Evolutionary conservation across 2,888 invertebrate genomes (phyloP).

Genomic region (Drosophila lacicola): DNA sequence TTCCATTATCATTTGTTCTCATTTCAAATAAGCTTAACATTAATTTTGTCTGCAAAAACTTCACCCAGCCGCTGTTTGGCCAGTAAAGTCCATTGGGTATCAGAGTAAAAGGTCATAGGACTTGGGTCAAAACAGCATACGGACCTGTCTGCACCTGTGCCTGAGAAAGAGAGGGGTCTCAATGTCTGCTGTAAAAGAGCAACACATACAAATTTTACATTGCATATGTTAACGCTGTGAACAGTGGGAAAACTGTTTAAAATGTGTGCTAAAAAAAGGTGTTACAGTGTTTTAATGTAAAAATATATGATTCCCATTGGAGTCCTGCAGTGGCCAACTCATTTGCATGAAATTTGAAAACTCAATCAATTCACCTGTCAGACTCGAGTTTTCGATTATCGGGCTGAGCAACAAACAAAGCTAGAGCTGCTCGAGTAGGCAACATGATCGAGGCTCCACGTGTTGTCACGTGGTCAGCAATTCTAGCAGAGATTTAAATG

Average conservation of each 20-base stretch:
- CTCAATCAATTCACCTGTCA: no score
- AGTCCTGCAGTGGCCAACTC: no score
- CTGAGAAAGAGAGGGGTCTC: not conserved
- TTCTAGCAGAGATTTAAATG: no score
- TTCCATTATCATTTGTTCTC: not conserved
- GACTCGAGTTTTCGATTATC: no score
- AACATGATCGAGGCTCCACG: no score
- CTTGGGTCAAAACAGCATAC: conserved; percentile 26
- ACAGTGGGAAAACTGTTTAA: not conserved
- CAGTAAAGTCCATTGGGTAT: conserved; percentile 34
- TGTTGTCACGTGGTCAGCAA: no score
- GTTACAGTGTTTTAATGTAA: no score
- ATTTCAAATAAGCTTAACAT: not conserved
- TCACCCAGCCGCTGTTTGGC: not conserved
- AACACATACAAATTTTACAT: conserved; percentile 7
- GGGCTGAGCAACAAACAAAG: no score
- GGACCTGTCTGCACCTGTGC: conserved; percentile 10
- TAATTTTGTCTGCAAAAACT: not conserved
- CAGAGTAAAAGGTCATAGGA: conserved; percentile 33
- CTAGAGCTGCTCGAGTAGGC: no score
- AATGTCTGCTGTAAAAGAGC: not conserved
- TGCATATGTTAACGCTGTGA: conserved; percentile 8
- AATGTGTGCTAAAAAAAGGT: not conserved
- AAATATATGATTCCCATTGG: no score
- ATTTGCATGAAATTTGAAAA: no score